Evolutionary conservation across 2,113 vertebrate species (phyloP), one percentile per base, ranked within the genome.

Genomic region (Coracopsis vasa): DNA sequence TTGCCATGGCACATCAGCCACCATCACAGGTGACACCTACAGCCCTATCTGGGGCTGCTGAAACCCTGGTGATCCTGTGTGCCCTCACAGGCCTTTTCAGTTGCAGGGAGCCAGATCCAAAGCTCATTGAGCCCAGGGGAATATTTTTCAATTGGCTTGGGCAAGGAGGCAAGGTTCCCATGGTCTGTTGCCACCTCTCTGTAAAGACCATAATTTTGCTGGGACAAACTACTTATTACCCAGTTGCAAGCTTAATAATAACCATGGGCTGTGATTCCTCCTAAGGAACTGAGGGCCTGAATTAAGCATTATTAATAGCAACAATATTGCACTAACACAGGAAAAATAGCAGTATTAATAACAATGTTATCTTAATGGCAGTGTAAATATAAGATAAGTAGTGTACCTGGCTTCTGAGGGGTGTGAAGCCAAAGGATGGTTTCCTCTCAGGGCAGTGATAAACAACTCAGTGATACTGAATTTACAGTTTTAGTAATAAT

Each of bases 251-350:
- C 88, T 91, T 88, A 92, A 67, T 95, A 92, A 84, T 94, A 88
- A 94, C 64, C 80, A 39, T 42, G 71, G 72, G 69, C 94, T 96
- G 73, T 71, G 75, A 74, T 86, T 88, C 72, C 33, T 97, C 80
- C 88, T 92, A 74, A 96, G 83, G 88, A 96, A 96, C 75, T 64
- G 75, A 84, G 77, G 69, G 80, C n/a, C 35, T 78, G 91, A 95
- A 67, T 86, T 92, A 96, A 91, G 56, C 90, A 62, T 92, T 97
- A 94, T 95, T 96, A 94, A 96, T 96, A 86, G 35, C 86, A 94
- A 70, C 83, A 95, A 88, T 78, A 88, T 54, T 88, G 64, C 6
- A 4, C 74, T 93, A 94, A 54, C 74, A 82, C 27, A 5, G 24
- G 86, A 54, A 94, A 92, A 94, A 84, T 54, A 91, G 54, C 9